These are phyloP conservation scores for Cryptophagus acutangulus DNA, from an alignment of 2,888 invertebrate species.

Conservation along the genomic window DNA sequence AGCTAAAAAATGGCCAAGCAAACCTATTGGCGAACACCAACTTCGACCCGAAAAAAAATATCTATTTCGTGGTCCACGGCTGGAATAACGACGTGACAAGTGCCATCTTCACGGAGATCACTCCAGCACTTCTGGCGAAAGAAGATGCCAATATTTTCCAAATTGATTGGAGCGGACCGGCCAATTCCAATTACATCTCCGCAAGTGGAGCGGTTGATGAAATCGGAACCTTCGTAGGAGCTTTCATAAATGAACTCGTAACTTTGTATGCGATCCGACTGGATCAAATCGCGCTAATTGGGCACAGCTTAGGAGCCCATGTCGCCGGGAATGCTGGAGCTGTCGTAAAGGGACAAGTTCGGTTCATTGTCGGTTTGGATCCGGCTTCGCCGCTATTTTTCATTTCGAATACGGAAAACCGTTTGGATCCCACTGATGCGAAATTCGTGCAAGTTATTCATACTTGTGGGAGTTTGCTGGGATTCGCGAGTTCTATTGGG, in stretches of 20 bases:
- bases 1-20: conserved; percentile 15
- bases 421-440: conserved; percentile 39
- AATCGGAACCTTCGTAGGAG: conserved; percentile 31
- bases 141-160: conserved; percentile 39
- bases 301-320: conserved; percentile 39
- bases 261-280: conserved; percentile 23
- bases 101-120: conserved; percentile 26
- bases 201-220: conserved; percentile 25
- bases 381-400: conserved; percentile 39
- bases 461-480: conserved; percentile 30
- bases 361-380: conserved; percentile 40
- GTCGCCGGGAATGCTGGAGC: conserved; percentile 35
- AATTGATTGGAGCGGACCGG: conserved; percentile 36
- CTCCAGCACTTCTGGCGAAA: conserved; percentile 25
- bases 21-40: conserved; percentile 13
- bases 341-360: conserved; percentile 22
- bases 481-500: conserved; percentile 32
- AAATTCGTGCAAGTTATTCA: conserved; percentile 42
- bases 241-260: conserved; percentile 31
- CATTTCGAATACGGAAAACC: conserved; percentile 27
- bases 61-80: conserved; percentile 40
- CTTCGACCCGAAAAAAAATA: conserved; percentile 26
- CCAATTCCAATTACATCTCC: conserved; percentile 27
- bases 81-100: conserved; percentile 35
- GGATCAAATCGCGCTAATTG: conserved; percentile 29